These are phyloP conservation scores for Gryllus longicercus DNA, from an alignment of 2,888 invertebrate species.

Conservation along the genomic window DNA sequence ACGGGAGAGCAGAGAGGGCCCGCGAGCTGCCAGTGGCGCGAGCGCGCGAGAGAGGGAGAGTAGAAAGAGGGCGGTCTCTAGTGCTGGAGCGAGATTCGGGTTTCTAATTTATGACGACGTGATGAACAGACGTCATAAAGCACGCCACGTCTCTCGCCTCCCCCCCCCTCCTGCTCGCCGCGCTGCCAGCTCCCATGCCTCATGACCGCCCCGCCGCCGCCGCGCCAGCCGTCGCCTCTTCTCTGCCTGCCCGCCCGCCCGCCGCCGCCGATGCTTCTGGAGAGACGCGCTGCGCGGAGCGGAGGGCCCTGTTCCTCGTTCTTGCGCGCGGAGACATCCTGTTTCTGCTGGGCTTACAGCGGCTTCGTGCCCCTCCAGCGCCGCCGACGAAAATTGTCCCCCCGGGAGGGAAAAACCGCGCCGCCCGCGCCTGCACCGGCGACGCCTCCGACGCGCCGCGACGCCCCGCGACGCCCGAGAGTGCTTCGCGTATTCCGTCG, in stretches of 20 bases:
- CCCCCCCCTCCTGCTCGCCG: conserved; percentile 33
- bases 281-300: no score
- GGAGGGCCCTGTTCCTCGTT: no score
- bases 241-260: neutral
- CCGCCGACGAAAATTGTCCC: neutral
- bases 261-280: no score
- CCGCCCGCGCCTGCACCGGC: neutral
- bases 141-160: conserved; percentile 48
- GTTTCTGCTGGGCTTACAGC: neutral
- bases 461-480: no score
- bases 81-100: conserved; percentile 42
- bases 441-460: neutral
- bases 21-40: neutral
- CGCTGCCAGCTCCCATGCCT: neutral
- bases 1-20: neutral
- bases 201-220: neutral
- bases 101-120: conserved; percentile 52
- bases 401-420: conserved; percentile 17
- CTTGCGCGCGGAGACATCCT: neutral
- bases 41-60: neutral
- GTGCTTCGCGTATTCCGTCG: no score
- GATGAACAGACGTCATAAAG: conserved; percentile 53
- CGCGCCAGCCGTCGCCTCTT: neutral
- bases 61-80: conserved; percentile 20
- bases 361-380: neutral